Conservation (phyloP, 1,140 invertebrate species). For the Procambarus virginalis region DNA sequence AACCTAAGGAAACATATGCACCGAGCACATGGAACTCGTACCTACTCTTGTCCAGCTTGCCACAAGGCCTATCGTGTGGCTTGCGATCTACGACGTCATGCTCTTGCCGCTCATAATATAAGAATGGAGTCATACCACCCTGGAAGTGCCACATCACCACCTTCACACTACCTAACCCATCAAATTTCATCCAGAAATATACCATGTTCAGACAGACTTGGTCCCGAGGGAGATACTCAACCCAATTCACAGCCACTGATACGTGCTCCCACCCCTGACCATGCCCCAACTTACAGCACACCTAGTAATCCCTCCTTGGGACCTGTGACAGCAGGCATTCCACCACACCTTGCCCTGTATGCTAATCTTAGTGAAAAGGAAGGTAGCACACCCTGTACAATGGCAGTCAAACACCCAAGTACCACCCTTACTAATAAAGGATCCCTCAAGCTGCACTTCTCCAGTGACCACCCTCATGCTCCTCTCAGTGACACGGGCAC, state of each 20-base stretch:
- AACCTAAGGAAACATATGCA: slow-evolving; percentile 62
- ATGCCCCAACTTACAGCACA: not conserved
- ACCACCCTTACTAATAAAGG: not conserved
- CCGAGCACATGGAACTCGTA: slow-evolving; percentile 81
- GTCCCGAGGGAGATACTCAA: slow-evolving; percentile 4
- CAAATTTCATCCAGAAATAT: not conserved
- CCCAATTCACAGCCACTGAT: not conserved
- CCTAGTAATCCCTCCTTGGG: slow-evolving; percentile 11
- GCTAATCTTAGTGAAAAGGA: not conserved
- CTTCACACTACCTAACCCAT: slow-evolving; percentile 7
- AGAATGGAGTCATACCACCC: slow-evolving; percentile 38
- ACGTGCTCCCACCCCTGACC: slow-evolving; percentile 7
- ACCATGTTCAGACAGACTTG: not conserved
- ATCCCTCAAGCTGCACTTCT: not conserved
- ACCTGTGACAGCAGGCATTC: not conserved
- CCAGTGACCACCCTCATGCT: not conserved
- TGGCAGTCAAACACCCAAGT: not conserved
- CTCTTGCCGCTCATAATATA: slow-evolving; percentile 68
- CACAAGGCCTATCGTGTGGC: slow-evolving; percentile 91
- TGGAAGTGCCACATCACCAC: not conserved
- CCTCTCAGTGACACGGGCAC: not conserved
- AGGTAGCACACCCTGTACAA: not conserved
- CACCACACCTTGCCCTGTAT: not conserved
- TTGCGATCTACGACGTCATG: slow-evolving; percentile 72
- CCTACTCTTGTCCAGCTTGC: slow-evolving; percentile 92